These are phyloP conservation scores for Pteropus alecto DNA, from an alignment of 2,113 vertebrate species.

Conservation along the genomic window DNA sequence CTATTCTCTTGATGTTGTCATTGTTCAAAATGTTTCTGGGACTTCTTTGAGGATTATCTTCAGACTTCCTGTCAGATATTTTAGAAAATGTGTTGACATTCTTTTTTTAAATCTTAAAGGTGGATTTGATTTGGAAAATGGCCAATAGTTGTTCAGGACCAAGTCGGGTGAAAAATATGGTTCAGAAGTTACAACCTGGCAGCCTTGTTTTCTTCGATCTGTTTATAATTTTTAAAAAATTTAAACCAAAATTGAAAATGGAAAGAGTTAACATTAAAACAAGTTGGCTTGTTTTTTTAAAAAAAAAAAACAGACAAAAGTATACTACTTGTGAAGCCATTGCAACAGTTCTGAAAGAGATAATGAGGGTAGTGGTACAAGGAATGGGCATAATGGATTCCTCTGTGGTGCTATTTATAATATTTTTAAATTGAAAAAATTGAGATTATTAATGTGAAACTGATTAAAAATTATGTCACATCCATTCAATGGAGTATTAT, in stretches of 20 bases:
- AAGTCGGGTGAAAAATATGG: neutral
- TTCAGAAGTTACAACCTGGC: neutral
- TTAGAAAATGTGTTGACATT: conserved; percentile 1
- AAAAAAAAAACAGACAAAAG: neutral
- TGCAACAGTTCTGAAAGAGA: neutral
- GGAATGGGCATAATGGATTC: neutral
- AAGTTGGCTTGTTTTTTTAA: neutral
- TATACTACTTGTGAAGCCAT: neutral
- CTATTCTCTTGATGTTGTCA: neutral
- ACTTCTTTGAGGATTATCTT: conserved; percentile 5
- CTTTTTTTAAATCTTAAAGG: neutral
- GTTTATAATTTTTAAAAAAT: neutral
- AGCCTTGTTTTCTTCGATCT: conserved; percentile 47
- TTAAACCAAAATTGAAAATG: conserved; percentile 13
- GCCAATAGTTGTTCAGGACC: neutral
- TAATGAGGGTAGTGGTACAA: neutral
- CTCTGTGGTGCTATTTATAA: neutral
- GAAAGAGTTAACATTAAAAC: conserved; percentile 26
- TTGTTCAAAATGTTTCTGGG: neutral
- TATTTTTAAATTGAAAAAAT: neutral
- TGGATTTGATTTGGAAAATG: conserved; percentile 29
- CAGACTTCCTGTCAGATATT: conserved; percentile 1
- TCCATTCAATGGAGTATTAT: neutral
- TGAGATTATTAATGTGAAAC: neutral
- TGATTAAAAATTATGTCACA: neutral